Evolutionary conservation across 2,797 vertebrate genomes (phyloP).

Genomic region (Parotocinclus haroldoi): DNA sequence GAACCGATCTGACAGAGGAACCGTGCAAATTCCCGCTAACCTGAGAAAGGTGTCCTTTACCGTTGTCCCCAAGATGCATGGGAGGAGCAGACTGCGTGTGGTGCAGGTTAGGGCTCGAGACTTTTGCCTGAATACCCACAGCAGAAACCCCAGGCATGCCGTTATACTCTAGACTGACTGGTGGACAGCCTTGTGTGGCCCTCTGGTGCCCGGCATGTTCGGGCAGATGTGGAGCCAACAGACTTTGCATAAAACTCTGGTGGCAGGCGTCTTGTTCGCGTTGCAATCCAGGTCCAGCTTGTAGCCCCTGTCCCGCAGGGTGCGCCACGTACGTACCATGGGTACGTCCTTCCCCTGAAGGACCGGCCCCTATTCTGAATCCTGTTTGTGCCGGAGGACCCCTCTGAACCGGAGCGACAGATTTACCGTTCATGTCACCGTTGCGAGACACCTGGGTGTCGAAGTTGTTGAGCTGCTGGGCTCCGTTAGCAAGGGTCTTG

Average conservation of each 20-base stretch:
- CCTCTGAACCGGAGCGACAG: constrained; percentile 78
- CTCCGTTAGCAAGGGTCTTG: constrained; percentile 76
- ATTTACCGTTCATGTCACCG: constrained; percentile 82
- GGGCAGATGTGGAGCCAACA: constrained; percentile 86
- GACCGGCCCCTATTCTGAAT: constrained; percentile 82
- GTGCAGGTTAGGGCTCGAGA: constrained; percentile 86
- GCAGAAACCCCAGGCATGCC: constrained; percentile 83
- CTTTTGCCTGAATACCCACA: constrained; percentile 87
- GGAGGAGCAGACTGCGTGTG: constrained; percentile 82
- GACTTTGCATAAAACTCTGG: constrained; percentile 95
- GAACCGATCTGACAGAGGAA: constrained; percentile 73
- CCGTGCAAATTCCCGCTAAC: constrained; percentile 87
- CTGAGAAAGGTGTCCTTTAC: constrained; percentile 88
- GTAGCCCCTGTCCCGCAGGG: constrained; percentile 80
- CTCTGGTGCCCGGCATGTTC: constrained; percentile 89
- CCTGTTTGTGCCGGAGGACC: constrained; percentile 82
- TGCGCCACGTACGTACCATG: constrained; percentile 83
- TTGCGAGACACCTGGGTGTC: constrained; percentile 88
- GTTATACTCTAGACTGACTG: constrained; percentile 86
- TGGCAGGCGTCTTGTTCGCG: constrained; percentile 90
- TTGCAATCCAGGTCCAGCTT: constrained; percentile 73
- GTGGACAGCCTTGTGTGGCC: constrained; percentile 82
- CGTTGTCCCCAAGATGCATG: constrained; percentile 86
- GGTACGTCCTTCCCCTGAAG: constrained; percentile 80
- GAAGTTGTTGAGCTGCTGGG: constrained; percentile 77